Percentiles rank a stretch among this genome's conserved stretches.
These are phyloP conservation scores for Cirrhinus mrigala DNA, from an alignment of 2,797 vertebrate genomes.

Conservation along the genomic window DNA sequence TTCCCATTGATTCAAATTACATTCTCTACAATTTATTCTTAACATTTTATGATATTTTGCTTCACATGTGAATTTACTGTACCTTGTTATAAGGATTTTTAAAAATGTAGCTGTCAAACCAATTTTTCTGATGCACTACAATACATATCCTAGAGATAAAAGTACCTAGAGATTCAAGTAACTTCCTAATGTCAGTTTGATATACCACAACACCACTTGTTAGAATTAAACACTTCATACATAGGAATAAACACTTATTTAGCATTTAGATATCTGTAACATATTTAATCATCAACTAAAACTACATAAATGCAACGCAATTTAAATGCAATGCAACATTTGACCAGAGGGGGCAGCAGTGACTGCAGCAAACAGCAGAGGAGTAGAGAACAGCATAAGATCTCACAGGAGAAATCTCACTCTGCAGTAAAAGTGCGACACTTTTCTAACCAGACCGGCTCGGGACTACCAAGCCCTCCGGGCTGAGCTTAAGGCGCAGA, in stretches of 20 bases:
- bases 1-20: neutral
- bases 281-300: neutral
- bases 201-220: neutral
- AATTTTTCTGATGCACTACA: too few relatives aligned
- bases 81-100: neutral
- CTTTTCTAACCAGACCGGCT: slow-evolving; percentile 73
- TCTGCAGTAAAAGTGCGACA: slow-evolving; percentile 85
- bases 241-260: neutral
- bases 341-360: slow-evolving; percentile 77
- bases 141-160: neutral
- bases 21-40: neutral
- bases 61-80: neutral
- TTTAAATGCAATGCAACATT: slow-evolving; percentile 12
- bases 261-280: neutral
- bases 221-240: neutral
- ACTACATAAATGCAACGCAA: neutral
- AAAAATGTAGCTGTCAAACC: neutral
- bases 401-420: slow-evolving; percentile 71
- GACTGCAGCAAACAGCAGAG: slow-evolving; percentile 55
- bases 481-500: slow-evolving; percentile 65
- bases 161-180: neutral
- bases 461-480: slow-evolving; percentile 73
- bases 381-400: slow-evolving; percentile 72
- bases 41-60: neutral
- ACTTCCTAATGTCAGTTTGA: neutral